Base-by-base conservation (phyloP, 2,113 vertebrate species). In the Pseudonaja textilis region DNA sequence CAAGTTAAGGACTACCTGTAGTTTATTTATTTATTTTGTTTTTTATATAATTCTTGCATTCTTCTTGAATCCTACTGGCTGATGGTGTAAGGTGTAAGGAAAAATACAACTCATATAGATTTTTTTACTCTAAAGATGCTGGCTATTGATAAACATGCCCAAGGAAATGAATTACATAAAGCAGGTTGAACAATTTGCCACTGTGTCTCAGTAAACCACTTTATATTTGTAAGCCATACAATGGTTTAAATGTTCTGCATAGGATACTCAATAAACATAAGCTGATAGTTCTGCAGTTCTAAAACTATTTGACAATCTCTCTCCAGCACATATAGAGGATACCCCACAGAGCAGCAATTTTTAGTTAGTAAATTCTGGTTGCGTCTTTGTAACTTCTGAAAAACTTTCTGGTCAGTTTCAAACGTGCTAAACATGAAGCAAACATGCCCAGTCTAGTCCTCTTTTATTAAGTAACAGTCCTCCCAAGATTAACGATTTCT, bases 81-180 rank as follows among this genome's bases (percentile, higher is more conserved):
- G 42, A 22, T 10, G 81, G 64, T 14, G 3, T 45, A 1, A 74
- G 69, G n/a, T n/a, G 11, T 64, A 64, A 64, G 26, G 26, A n/a
- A 64, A 64, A 64, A 64, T 50, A 1, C 64, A 3, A 42, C 16
- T 1, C 5, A 54, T 0, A 64, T 90, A 0, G 69, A 2, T 1
- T 23, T 47, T 47, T 57, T 0, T 0, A 0, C 18, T 39, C 64
- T 0, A 5, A 93, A 45, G 0, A 50, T 22, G 81, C 81, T 1
- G 0, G 52, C 85, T 47, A 45, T 11, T 26, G n/a, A 87, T 90
- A 85, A 94, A 50, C 92, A 85, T 0, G 94, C 90, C 0, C 0
- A n/a, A 86, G 87, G 87, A 89, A 91, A 91, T 86, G 39, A 18
- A 93, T 0, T 89, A 25, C 50, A 91, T 55, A 6, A 29, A 59